Evolutionary conservation across 2,113 vertebrate species (phyloP), one percentile per base, ranked within the genome.

Genomic region (Falco punctatus): DNA sequence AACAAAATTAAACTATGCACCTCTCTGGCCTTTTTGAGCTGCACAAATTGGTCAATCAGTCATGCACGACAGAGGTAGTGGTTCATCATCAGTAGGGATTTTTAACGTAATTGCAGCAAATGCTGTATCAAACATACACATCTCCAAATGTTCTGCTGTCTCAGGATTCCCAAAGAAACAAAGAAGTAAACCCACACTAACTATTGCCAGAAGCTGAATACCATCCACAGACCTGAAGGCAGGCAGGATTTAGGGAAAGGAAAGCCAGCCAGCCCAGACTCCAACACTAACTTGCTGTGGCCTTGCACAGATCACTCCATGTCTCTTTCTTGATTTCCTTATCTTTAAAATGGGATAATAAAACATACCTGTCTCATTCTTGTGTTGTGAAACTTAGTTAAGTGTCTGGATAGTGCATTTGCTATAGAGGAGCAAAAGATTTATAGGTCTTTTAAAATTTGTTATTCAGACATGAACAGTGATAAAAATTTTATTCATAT

Each of bases 1-100:
- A 96, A 95, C 67, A 96, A 90, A 96, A 95, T 97, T 93, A 96
- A 94, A 83, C 70, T 78, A 5, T 95, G 70, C 55, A 73, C 33
- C 40, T 81, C 71, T 88, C 66, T 74, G 64, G 87, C 48, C 65
- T 75, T 92, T 71, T 46, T 58, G 73, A 85, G 40, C 74, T 49
- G 11, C 27, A 40, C 52, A 79, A 89, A 89, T 67, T 61, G 52
- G 13, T 91, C 1, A 72, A 52, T 71, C 48, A 81, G 75, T 88
- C 42, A 38, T 57, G 38, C 33, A 86, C 22, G 57, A 75, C 17
- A 61, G 46, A 92, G 26, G 22, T 26, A 74, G 27, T 61, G 19
- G 51, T 83, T 86, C 71, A 86, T 52, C 54, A 67, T 54, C 74
- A 78, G 51, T 10, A 65, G 26, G 54, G 8, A 82, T 82, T 92